These are phyloP conservation scores for Prunella strophiata DNA, from an alignment of 2,797 vertebrate genomes.

Conservation along the genomic window DNA sequence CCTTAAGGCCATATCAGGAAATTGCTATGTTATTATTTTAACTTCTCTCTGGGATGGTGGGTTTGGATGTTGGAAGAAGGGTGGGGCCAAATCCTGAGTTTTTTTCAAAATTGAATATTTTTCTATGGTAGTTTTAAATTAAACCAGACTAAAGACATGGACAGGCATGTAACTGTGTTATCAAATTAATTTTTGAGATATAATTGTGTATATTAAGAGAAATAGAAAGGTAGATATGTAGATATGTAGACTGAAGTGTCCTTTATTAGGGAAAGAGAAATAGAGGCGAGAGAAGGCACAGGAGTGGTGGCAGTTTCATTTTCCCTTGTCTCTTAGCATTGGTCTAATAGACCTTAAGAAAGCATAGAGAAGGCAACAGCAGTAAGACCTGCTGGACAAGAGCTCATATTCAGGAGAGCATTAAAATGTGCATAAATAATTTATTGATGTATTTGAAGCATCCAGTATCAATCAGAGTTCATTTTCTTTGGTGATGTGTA, in stretches of 20 bases:
- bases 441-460: not conserved
- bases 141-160: not conserved
- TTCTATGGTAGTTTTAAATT: not conserved
- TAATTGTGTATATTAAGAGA: not conserved
- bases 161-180: not conserved
- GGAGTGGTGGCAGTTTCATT: not conserved
- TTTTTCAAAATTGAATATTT: conserved; percentile 9
- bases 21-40: not conserved
- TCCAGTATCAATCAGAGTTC: not conserved
- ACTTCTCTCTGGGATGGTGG: not conserved
- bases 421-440: not conserved
- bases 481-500: not conserved
- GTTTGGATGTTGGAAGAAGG: not conserved
- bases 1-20: not conserved
- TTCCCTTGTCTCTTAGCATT: not conserved
- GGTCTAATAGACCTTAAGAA: not conserved
- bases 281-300: not conserved
- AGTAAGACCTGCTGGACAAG: not conserved
- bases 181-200: not conserved
- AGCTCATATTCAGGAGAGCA: not conserved
- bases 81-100: not conserved
- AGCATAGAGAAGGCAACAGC: not conserved
- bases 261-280: not conserved
- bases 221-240: not conserved
- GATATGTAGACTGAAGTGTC: not conserved